These are phyloP conservation scores for Trochalopteron elliotii DNA, from an alignment of 2,113 vertebrate species.

Conservation along the genomic window DNA sequence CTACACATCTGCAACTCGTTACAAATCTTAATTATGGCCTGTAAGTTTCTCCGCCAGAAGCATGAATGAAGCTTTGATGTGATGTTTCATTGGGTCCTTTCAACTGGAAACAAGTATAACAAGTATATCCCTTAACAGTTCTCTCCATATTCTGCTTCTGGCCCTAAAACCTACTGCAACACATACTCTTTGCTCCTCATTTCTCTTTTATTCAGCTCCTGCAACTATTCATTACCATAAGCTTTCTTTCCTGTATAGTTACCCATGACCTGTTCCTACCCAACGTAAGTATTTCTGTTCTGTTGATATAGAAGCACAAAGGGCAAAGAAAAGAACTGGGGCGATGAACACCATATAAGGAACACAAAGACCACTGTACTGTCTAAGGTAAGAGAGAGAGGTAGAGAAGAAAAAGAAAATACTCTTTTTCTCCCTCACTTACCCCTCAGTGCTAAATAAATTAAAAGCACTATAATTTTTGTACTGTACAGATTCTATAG, in stretches of 20 bases:
- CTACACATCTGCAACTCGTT: not conserved
- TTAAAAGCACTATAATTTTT: not conserved
- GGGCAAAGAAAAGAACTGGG: not conserved
- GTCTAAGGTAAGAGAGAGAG: not conserved
- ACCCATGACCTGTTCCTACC: not conserved
- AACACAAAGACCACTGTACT: not conserved
- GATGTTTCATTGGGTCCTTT: not conserved
- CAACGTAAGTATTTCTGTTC: not conserved
- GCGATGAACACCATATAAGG: not conserved
- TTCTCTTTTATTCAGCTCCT: not conserved
- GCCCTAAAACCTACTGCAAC: not conserved
- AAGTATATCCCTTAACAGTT: not conserved
- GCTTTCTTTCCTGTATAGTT: not conserved
- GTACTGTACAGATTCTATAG: not conserved
- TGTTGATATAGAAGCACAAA: rapidly evolving
- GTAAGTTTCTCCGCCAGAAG: not conserved
- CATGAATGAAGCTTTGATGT: not conserved
- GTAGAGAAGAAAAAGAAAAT: not conserved
- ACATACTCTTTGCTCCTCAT: not conserved
- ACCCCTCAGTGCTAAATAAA: not conserved
- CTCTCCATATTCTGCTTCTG: not conserved
- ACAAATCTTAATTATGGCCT: not conserved
- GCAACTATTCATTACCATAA: not conserved
- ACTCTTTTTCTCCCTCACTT: not conserved
- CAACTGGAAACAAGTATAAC: not conserved